phyloP scores from a whole-genome alignment of 2,113 vertebrate genomes.

The Pleuronectes platessa region DNA sequence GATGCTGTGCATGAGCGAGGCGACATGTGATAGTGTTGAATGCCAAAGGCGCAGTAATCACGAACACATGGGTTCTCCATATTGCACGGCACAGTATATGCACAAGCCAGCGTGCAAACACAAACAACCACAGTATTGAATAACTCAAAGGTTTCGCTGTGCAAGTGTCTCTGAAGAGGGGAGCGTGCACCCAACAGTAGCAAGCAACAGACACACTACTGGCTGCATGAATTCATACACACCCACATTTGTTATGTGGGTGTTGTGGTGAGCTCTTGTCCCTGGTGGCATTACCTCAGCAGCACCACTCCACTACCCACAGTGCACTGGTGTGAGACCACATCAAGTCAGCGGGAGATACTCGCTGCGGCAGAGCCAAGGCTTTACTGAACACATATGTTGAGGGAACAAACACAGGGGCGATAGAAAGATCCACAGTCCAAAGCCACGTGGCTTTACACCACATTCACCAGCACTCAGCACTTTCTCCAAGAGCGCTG shows the following conservation, averaged over 20 bases:
- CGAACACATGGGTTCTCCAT: slow-evolving; percentile 50
- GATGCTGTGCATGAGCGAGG: slow-evolving; percentile 22
- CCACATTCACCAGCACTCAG: slow-evolving; percentile 73
- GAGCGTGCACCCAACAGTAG: slow-evolving; percentile 50
- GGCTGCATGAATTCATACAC: slow-evolving; percentile 25
- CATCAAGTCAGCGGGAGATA: slow-evolving; percentile 63
- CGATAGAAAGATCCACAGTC: slow-evolving; percentile 46
- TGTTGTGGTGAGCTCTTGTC: slow-evolving; percentile 59
- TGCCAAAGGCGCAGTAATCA: slow-evolving; percentile 36
- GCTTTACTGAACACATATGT: slow-evolving; percentile 76
- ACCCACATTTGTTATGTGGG: slow-evolving; percentile 65
- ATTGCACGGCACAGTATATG: slow-evolving; percentile 1
- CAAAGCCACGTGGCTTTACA: slow-evolving; percentile 72
- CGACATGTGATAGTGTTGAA: slow-evolving; percentile 47
- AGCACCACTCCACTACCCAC: slow-evolving; percentile 64
- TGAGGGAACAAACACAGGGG: slow-evolving; percentile 67
- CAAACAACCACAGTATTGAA: slow-evolving; percentile 38
- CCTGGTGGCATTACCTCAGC: slow-evolving; percentile 63
- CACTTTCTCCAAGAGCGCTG: slow-evolving; percentile 67
- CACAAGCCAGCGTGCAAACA: slow-evolving; percentile 51
- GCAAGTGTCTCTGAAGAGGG: slow-evolving; percentile 28
- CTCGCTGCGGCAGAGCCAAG: slow-evolving; percentile 51
- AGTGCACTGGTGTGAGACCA: slow-evolving; percentile 64
- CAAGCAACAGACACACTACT: slow-evolving; percentile 46
- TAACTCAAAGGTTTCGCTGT: slow-evolving; percentile 1